Base-by-base conservation (phyloP, 2,888 invertebrate species). In the Plebejus melissa region DNA sequence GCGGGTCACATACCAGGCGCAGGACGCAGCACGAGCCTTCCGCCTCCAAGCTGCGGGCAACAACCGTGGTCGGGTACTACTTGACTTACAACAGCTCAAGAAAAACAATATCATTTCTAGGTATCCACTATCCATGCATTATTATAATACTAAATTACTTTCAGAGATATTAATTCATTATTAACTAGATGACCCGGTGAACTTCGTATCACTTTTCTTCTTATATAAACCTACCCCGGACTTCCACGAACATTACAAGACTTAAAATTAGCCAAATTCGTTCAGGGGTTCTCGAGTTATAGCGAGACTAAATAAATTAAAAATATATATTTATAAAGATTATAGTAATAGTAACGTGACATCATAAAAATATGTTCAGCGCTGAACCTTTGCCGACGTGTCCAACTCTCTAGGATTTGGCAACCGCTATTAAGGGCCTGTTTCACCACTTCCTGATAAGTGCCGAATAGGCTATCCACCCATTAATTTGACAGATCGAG, bases 21-120 rank as follows among this genome's bases (percentile, higher is more conserved):
- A 76, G 1, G 84, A 86, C 0, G 86, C 80, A 2, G 4, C 85
- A 1, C 84, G 87, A 4, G 89, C 89, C 0, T 83, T 88, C 78
- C 84, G 84, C 0, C 81, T 89, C 71, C 79, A 88, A 69, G 83
- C 85, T 5, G 80, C 81, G 22, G 85, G 85, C 75, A 79, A 80
- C 1, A 87, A 89, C 76, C 83, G 86, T 22, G 90, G 90, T 22
- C 83, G 88, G 0, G 87, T 84, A 54, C 80, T 90, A 22, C 78
- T 90, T 32, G 79, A 79, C 2, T 76, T 87, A 16, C 75, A 77
- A 0, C 81, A 81, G 32, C 32, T 65, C 13, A 65, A 65, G 32
- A 4, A 65, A 16, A 32, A 36, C 28, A 65, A 36, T 65, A 32
- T 13, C 5, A 65, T 36, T 36, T 32, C 65, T 1, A 65, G 65